Percentiles rank a stretch among this genome's conserved stretches.
These are phyloP conservation scores for Papilio aristodemus DNA, from an alignment of 1,140 invertebrate species.

Conservation along the genomic window DNA sequence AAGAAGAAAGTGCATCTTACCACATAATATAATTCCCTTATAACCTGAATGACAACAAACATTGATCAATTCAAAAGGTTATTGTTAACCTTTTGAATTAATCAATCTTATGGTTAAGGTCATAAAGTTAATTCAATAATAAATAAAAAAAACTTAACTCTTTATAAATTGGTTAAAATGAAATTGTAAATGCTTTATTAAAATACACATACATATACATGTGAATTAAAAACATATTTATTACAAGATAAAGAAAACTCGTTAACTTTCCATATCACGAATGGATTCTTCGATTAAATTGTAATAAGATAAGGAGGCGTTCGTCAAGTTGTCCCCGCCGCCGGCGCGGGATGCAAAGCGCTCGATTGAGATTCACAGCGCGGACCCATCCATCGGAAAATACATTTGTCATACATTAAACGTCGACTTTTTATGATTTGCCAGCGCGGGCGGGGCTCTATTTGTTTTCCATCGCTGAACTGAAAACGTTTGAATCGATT, in stretches of 20 bases:
- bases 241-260: not conserved
- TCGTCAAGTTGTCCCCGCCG: constrained; percentile 30
- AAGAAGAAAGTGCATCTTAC: too few relatives aligned
- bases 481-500: constrained; percentile 16
- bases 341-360: constrained; percentile 41
- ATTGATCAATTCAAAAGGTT: too few relatives aligned
- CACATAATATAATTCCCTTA: too few relatives aligned
- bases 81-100: too few relatives aligned
- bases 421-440: constrained; percentile 54
- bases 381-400: constrained; percentile 61
- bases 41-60: too few relatives aligned
- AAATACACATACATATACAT: too few relatives aligned
- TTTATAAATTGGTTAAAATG: too few relatives aligned
- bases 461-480: constrained; percentile 22
- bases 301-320: constrained; percentile 54
- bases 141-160: too few relatives aligned
- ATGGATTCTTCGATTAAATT: constrained; percentile 39
- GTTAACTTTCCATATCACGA: constrained; percentile 30
- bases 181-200: too few relatives aligned
- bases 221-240: too few relatives aligned
- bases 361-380: constrained; percentile 55
- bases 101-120: too few relatives aligned
- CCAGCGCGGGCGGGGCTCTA: constrained; percentile 11
- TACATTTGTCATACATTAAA: constrained; percentile 69
- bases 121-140: too few relatives aligned